phyloP scores from a whole-genome alignment of 2,797 vertebrate genomes.

The Furcifer pardalis region DNA sequence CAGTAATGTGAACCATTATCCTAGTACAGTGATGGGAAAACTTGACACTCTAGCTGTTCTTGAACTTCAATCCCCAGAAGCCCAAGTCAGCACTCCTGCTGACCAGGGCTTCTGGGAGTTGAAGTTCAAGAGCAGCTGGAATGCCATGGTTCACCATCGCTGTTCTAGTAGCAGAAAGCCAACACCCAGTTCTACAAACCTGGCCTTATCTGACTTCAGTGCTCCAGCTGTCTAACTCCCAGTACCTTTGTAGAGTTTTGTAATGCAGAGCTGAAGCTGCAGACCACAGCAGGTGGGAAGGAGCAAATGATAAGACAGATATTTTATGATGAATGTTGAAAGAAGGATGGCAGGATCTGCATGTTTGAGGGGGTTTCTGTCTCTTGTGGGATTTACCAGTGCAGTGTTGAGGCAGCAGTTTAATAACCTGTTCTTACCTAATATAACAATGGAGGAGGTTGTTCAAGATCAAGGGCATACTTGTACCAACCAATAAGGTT shows the following conservation, averaged over 20 bases:
- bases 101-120: too few relatives aligned
- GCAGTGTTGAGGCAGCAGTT: background rate
- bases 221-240: background rate
- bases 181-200: background rate
- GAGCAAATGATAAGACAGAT: background rate
- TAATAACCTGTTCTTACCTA: background rate
- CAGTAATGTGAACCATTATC: background rate
- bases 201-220: background rate
- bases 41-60: too few relatives aligned
- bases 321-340: conserved; percentile 7
- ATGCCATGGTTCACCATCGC: too few relatives aligned
- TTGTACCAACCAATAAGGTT: background rate
- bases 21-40: too few relatives aligned
- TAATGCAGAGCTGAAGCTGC: background rate
- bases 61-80: too few relatives aligned
- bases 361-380: conserved; percentile 8
- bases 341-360: conserved; percentile 4
- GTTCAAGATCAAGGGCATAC: background rate
- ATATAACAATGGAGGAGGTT: background rate
- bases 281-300: conserved; percentile 11
- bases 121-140: too few relatives aligned
- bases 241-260: conserved; percentile 1
- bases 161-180: background rate
- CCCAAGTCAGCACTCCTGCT: too few relatives aligned
- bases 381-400: background rate